Percentiles rank a stretch among this genome's conserved stretches.
Conservation (phyloP, 2,113 vertebrate species). For the Melospiza georgiana region DNA sequence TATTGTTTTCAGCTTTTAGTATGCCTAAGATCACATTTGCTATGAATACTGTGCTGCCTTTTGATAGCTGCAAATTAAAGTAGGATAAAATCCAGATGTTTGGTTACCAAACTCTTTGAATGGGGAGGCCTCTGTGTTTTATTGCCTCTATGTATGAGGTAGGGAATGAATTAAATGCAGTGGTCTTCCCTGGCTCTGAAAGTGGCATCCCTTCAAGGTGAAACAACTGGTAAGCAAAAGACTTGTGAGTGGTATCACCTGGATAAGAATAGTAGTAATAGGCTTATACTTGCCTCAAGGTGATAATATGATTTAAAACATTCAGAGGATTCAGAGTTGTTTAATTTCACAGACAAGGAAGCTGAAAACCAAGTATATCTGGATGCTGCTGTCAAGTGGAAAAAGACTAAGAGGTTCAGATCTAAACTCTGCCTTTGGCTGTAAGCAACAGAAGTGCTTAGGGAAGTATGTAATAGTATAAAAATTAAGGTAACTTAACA, state of each 20-base stretch:
- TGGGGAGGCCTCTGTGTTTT: not conserved
- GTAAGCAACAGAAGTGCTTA: not conserved
- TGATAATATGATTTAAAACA: not conserved
- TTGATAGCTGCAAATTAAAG: not conserved
- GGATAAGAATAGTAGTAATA: not conserved
- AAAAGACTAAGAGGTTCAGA: not conserved
- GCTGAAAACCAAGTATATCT: not conserved
- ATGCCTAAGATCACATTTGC: not conserved
- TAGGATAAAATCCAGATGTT: not conserved
- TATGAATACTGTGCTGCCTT: not conserved
- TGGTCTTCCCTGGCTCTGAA: not conserved
- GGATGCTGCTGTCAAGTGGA: not conserved
- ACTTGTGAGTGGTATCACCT: not conserved
- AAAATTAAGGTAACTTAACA: not conserved
- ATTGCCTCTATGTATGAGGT: accelerated
- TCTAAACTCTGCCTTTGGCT: not conserved
- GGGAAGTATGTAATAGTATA: not conserved
- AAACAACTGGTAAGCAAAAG: not conserved
- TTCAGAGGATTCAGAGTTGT: not conserved
- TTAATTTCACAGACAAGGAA: not conserved
- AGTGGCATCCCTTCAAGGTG: not conserved
- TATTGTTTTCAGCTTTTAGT: not conserved
- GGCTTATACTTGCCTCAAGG: not conserved
- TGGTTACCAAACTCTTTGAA: not conserved
- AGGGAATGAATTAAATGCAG: not conserved